These are phyloP conservation scores for Hymenochirus boettgeri DNA, from an alignment of 2,113 vertebrate species.

Conservation along the genomic window DNA sequence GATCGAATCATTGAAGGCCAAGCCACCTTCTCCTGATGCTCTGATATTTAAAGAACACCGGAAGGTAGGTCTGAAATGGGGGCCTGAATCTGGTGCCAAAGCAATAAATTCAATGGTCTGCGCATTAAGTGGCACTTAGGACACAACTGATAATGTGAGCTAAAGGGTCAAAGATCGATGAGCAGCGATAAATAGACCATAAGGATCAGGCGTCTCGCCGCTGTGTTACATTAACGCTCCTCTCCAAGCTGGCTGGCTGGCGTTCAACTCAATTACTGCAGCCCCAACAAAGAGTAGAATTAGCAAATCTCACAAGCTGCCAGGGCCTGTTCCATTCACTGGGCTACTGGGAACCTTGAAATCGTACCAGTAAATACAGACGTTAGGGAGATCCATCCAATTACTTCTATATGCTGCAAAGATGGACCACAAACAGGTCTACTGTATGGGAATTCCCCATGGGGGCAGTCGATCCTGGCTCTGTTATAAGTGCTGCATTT, in stretches of 20 bases:
- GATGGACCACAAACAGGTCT: not conserved
- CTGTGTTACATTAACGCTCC: too few species aligned
- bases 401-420: not conserved
- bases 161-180: not conserved
- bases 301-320: too few species aligned
- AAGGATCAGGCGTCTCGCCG: not conserved
- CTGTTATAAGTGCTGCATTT: not conserved
- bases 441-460: not conserved
- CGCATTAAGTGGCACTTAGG: too few species aligned
- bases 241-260: too few species aligned
- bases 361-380: not conserved
- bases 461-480: not conserved
- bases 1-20: not conserved
- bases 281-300: too few species aligned
- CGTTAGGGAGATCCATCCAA: too few species aligned
- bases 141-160: not conserved
- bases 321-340: too few species aligned
- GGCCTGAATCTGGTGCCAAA: too few species aligned
- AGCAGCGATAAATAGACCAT: not conserved
- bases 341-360: not conserved
- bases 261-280: too few species aligned
- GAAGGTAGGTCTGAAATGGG: not conserved
- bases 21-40: not conserved
- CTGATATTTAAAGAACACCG: not conserved
- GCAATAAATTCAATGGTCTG: too few species aligned